phyloP scores from a whole-genome alignment of 2,113 vertebrate genomes.

The Arvicanthis niloticus region DNA sequence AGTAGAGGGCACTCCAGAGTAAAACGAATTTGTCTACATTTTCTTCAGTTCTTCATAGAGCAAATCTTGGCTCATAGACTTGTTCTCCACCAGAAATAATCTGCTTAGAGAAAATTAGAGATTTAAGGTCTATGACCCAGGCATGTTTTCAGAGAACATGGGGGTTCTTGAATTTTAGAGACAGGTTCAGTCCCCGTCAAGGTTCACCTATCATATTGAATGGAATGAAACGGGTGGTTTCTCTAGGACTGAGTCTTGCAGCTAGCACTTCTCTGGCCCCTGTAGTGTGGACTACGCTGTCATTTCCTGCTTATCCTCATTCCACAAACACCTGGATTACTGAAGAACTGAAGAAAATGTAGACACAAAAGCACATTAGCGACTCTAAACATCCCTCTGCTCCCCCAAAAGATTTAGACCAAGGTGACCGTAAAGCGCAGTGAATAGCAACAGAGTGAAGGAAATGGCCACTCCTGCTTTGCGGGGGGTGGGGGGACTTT shows the following conservation, averaged over 20 bases:
- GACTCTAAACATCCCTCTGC: not conserved
- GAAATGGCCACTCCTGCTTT: not conserved
- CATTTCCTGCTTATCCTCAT: not conserved
- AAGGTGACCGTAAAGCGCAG: not conserved
- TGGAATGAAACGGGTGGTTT: not conserved
- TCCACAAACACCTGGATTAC: not conserved
- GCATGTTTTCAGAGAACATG: conserved; percentile 14
- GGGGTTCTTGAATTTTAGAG: conserved; percentile 13
- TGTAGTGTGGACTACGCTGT: not conserved
- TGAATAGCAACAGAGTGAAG: not conserved
- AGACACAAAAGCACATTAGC: not conserved
- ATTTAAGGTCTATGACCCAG: not conserved
- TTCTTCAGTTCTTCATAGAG: conserved; percentile 24
- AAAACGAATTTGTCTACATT: conserved; percentile 22
- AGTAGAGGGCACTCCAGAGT: conserved; percentile 80
- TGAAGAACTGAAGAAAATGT: too few relatives aligned
- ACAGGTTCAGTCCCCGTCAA: not conserved
- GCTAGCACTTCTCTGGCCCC: not conserved
- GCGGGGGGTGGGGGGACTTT: not conserved
- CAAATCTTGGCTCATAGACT: not conserved
- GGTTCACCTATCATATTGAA: not conserved
- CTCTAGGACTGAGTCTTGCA: not conserved
- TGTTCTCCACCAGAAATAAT: conserved; percentile 44
- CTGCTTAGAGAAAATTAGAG: conserved; percentile 23
- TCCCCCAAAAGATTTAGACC: not conserved